Base-by-base conservation (phyloP, 2,888 invertebrate genomes). In the Melitaea athalia region DNA sequence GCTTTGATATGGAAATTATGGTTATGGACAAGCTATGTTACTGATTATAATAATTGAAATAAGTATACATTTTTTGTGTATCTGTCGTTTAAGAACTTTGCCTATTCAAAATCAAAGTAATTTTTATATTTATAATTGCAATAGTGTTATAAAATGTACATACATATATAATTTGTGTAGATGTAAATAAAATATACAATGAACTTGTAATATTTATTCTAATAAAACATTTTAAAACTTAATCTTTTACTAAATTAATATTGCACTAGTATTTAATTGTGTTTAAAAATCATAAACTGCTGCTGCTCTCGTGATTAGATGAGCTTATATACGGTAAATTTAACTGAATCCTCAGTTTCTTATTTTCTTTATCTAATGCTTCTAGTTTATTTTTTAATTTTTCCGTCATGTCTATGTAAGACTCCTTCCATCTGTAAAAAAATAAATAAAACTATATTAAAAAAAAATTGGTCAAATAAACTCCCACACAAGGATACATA, bases 321-420 rank as follows among this genome's bases (percentile, higher is more conserved):
- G 85, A 85, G 2, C 74, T 77, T 62, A 79, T 69, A 45, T 76
- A 71, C 11, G 87, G 83, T 38, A 87, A 68, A 65, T 87, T 84
- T 65, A 89, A 74, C 74, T 80, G 83, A 1, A 74, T 86, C 77
- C 92, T 92, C 59, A 95, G 80, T 17, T 86, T 83, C 4, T 85
- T 86, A 70, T 95, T 93, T 80, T 95, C 94, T 53, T 85, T 88
- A 67, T 93, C 91, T 38, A 95, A 81, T 60, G 92, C 91, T 69
- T 93, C 86, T 33, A 95, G 85, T 77, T 94, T 92, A 31, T 85
- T 88, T 82, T 95, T 95, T 65, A 96, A 91, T 81, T 94, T 95
- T 0, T 88, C 86, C 0, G 94, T 94, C 76, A 96, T 92, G 60
- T 94, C 94, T 66, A 94, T 86, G 42, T 95, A 93, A n/a, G 95